Conservation (phyloP, 2,113 vertebrate genomes). For the Cavia aperea region DNA sequence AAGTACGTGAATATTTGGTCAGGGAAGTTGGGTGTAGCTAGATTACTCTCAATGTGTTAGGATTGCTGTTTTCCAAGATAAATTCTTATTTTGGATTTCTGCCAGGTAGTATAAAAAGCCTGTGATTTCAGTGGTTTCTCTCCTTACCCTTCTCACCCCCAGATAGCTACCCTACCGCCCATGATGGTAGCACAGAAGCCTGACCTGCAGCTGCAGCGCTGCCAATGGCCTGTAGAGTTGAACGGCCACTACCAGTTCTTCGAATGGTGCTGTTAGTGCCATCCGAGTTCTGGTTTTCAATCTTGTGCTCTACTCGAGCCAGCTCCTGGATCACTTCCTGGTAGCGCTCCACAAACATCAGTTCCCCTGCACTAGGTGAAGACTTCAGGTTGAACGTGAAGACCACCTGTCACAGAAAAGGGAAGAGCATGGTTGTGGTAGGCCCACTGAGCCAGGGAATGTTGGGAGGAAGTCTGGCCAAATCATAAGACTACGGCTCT, state of each 20-base stretch:
- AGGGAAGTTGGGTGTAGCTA: background rate
- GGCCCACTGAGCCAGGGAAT: background rate
- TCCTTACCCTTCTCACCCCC: background rate
- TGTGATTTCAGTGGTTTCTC: background rate
- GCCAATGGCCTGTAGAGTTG: conserved; percentile 92
- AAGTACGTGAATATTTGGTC: background rate
- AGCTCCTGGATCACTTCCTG: conserved; percentile 87
- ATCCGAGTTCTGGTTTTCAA: conserved; percentile 85
- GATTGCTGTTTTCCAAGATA: background rate
- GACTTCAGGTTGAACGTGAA: conserved; percentile 86
- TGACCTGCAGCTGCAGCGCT: conserved; percentile 94
- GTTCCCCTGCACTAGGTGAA: conserved; percentile 84
- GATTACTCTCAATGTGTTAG: accelerated
- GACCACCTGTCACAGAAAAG: conserved; percentile 80
- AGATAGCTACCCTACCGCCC: background rate
- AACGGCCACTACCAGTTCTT: conserved; percentile 84
- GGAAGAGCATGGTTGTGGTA: background rate
- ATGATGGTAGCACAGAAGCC: background rate
- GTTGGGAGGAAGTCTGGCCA: background rate
- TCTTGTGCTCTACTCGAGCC: conserved; percentile 88
- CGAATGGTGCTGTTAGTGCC: conserved; percentile 67
- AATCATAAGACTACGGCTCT: background rate
- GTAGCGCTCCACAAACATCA: conserved; percentile 93
- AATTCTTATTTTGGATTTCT: background rate
- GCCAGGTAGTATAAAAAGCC: background rate